phyloP scores from a whole-genome alignment of 2,888 invertebrate species.

The Drosophila pegasa region DNA sequence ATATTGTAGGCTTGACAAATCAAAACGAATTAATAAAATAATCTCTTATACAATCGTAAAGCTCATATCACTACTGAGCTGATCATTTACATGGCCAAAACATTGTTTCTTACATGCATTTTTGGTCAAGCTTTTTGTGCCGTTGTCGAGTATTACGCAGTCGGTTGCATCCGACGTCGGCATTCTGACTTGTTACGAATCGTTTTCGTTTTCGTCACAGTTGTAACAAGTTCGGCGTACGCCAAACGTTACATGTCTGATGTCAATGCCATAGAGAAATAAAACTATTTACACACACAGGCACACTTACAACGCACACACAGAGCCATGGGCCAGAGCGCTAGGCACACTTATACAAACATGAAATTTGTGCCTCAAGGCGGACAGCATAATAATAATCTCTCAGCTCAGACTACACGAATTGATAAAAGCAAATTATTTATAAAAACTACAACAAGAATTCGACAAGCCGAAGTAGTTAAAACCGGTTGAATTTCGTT shows the following conservation, averaged over 20 bases:
- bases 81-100: not conserved
- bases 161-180: not conserved
- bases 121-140: not conserved
- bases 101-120: not conserved
- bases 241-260: constrained; percentile 29
- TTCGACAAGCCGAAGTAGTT: constrained; percentile 32
- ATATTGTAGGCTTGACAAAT: not conserved
- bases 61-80: not conserved
- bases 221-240: constrained; percentile 33
- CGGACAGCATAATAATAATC: constrained; percentile 43
- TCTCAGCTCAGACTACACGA: constrained; percentile 24
- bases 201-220: constrained; percentile 25
- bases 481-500: constrained; percentile 42
- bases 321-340: not conserved
- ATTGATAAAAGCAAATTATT: constrained; percentile 40
- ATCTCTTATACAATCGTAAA: not conserved
- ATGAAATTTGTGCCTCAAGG: constrained; percentile 26
- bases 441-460: constrained; percentile 30
- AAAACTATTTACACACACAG: constrained; percentile 27
- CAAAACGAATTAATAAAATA: not conserved
- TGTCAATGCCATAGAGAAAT: constrained; percentile 17
- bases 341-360: constrained; percentile 12
- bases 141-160: not conserved
- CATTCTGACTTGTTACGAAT: constrained; percentile 1
- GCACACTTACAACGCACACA: constrained; percentile 3